These are phyloP conservation scores for Lamprotornis superbus DNA, from an alignment of 2,113 vertebrate genomes.

Conservation along the genomic window DNA sequence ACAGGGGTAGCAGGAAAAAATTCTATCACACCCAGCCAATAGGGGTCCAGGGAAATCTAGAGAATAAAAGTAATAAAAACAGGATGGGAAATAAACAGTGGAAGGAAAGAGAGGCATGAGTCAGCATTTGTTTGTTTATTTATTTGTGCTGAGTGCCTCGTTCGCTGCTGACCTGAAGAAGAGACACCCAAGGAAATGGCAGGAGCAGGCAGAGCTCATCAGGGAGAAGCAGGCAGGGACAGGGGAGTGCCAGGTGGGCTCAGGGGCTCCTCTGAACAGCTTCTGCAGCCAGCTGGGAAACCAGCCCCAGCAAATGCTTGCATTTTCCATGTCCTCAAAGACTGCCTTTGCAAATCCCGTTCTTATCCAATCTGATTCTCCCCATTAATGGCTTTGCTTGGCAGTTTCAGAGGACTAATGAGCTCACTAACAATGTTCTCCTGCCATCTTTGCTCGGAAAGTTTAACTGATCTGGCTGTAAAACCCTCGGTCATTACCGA, in stretches of 20 bases:
- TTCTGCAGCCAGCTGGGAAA: not conserved
- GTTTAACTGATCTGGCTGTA: not conserved
- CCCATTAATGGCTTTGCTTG: not conserved
- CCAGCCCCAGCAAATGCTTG: rapidly evolving
- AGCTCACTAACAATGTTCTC: not conserved
- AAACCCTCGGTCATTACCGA: not conserved
- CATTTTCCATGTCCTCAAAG: not conserved
- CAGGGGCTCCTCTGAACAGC: rapidly evolving
- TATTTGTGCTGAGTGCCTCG: not conserved
- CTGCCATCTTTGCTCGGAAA: not conserved
- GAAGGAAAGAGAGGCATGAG: not conserved
- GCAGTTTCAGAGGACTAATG: not conserved
- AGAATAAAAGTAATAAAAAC: not conserved
- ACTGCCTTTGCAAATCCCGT: not conserved
- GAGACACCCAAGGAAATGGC: not conserved
- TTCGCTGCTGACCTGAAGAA: not conserved
- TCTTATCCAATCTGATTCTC: not conserved
- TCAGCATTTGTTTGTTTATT: not conserved
- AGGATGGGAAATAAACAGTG: not conserved
- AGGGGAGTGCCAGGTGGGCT: rapidly evolving
- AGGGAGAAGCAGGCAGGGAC: rapidly evolving
- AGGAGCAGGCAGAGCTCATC: rapidly evolving
- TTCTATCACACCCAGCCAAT: not conserved
- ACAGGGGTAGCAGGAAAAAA: not conserved
- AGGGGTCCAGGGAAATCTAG: not conserved